phyloP scores from a whole-genome alignment of 2,888 invertebrate genomes.

The Euproctis similis region DNA sequence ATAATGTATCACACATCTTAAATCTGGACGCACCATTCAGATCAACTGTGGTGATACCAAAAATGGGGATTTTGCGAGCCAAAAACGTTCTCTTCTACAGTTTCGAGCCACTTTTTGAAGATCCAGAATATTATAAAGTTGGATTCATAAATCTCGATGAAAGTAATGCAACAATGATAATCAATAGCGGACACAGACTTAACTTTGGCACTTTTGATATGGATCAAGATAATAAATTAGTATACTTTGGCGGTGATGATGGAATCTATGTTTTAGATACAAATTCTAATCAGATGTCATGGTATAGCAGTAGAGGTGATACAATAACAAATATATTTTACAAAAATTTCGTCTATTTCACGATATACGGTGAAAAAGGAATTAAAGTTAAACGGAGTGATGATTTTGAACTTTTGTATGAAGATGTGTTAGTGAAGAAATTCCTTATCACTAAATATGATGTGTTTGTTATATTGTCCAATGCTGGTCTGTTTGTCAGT shows the following conservation, averaged over 20 bases:
- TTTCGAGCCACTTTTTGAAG: slow-evolving; percentile 51
- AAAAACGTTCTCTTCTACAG: slow-evolving; percentile 48
- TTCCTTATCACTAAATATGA: slow-evolving; percentile 53
- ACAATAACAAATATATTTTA: slow-evolving; percentile 43
- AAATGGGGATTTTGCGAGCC: slow-evolving; percentile 42
- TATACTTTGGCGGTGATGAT: slow-evolving; percentile 56
- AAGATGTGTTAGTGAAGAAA: slow-evolving; percentile 38
- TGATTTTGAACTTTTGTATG: slow-evolving; percentile 36
- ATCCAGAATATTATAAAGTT: slow-evolving; percentile 53
- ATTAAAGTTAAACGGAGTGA: slow-evolving; percentile 49
- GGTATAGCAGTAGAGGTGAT: slow-evolving; percentile 53
- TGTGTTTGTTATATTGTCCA: slow-evolving; percentile 42
- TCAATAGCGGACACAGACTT: slow-evolving; percentile 31
- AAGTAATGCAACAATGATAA: slow-evolving; percentile 16
- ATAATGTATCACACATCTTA: slow-evolving; percentile 42
- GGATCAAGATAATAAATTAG: slow-evolving; percentile 45
- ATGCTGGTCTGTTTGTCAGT: slow-evolving; percentile 44
- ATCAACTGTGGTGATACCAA: slow-evolving; percentile 43
- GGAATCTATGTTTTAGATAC: slow-evolving; percentile 47
- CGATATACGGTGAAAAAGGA: slow-evolving; percentile 35
- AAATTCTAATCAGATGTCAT: slow-evolving; percentile 29
- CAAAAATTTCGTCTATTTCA: slow-evolving; percentile 50
- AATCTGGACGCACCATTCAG: slow-evolving; percentile 51
- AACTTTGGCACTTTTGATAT: slow-evolving; percentile 60
- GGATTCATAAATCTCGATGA: slow-evolving; percentile 47